Conservation (phyloP, 2,888 invertebrate species). For the Morpho achilles region DNA sequence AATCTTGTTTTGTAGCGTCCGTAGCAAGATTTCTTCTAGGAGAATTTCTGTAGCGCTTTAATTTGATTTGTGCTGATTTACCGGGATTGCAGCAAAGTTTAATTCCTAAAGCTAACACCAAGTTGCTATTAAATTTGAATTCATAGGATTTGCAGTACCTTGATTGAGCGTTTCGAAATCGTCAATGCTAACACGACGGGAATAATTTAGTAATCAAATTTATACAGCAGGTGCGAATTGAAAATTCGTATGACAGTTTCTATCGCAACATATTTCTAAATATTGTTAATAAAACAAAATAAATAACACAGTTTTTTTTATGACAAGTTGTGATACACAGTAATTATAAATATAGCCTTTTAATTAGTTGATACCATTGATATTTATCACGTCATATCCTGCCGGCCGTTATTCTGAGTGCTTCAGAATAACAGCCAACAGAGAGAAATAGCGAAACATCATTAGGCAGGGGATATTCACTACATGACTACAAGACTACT, state of each 20-base stretch:
- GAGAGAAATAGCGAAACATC: no score
- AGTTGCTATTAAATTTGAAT: conserved; percentile 39
- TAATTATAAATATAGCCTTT: no score
- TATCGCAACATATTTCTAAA: no score
- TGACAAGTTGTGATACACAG: no score
- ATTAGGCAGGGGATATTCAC: no score
- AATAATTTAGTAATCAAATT: conserved; percentile 3
- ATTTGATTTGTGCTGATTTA: conserved; percentile 23
- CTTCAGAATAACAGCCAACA: no score
- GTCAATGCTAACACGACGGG: conserved; percentile 3
- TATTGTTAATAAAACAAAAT: no score
- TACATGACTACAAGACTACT: no score
- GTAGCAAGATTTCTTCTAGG: conserved; percentile 10
- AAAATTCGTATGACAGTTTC: background rate
- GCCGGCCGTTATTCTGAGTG: no score
- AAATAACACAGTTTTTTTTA: no score
- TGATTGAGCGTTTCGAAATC: conserved; percentile 25
- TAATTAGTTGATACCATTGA: no score
- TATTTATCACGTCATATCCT: no score
- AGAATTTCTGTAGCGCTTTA: conserved; percentile 18
- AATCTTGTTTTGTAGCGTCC: conserved; percentile 7
- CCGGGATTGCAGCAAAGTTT: conserved; percentile 27
- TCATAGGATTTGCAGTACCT: conserved; percentile 29
- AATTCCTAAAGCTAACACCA: conserved; percentile 33
- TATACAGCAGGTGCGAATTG: background rate